phyloP scores from a whole-genome alignment of 2,888 invertebrate species.

The Drosophila prostipennis region DNA sequence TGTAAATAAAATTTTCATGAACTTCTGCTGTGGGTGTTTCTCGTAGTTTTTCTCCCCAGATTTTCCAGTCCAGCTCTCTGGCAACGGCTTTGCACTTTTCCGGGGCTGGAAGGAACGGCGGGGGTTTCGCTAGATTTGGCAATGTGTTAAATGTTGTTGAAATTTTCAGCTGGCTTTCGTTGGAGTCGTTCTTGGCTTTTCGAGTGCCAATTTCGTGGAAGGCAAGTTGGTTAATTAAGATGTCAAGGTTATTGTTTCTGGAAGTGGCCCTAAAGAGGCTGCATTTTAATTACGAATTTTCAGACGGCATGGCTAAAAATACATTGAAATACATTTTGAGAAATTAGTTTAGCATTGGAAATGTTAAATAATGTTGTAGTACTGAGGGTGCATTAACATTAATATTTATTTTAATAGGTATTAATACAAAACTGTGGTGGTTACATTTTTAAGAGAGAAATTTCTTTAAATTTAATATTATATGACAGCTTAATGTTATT shows the following conservation, averaged over 20 bases:
- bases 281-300: conserved; percentile 23
- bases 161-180: conserved; percentile 54
- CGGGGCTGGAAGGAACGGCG: background rate
- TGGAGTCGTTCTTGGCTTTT: conserved; percentile 59
- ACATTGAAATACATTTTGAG: background rate
- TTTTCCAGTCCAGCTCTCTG: conserved; percentile 41
- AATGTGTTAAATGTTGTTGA: conserved; percentile 79
- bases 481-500: too few species aligned
- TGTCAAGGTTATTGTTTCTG: conserved; percentile 66
- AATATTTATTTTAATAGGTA: background rate
- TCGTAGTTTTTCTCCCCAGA: conserved; percentile 37
- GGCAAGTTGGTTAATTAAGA: conserved; percentile 71
- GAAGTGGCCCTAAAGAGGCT: conserved; percentile 23
- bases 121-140: conserved; percentile 76
- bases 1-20: conserved; percentile 79
- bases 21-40: conserved; percentile 61
- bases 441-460: too few species aligned
- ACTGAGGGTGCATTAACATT: too few species aligned
- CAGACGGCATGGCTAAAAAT: background rate
- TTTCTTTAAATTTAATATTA: too few species aligned
- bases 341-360: background rate
- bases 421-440: too few species aligned
- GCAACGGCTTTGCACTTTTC: conserved; percentile 40
- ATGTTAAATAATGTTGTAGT: background rate
- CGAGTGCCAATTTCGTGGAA: conserved; percentile 57